phyloP scores from a whole-genome alignment of 2,797 vertebrate genomes.

The Poeciliopsis presidionis region DNA sequence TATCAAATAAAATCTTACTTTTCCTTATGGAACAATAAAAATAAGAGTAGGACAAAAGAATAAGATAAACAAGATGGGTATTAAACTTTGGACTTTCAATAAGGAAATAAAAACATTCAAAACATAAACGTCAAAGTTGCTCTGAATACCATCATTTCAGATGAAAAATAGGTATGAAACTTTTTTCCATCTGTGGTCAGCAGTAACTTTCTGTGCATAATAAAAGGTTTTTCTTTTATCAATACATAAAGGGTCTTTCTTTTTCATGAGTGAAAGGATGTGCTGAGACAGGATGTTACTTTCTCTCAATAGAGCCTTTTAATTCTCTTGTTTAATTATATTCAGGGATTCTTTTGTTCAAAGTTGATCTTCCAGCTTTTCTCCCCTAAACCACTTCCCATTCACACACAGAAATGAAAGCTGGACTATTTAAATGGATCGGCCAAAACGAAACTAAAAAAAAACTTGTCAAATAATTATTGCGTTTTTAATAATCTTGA shows the following conservation, averaged over 20 bases:
- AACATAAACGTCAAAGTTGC: constrained; percentile 5
- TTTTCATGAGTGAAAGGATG: constrained; percentile 60
- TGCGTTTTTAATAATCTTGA: constrained; percentile 47
- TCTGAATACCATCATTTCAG: constrained; percentile 52
- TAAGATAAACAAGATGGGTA: neutral
- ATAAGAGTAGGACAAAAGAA: neutral
- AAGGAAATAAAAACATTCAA: constrained; percentile 15
- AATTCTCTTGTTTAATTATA: constrained; percentile 75
- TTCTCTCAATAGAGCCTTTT: constrained; percentile 55
- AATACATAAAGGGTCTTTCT: constrained; percentile 39
- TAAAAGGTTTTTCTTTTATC: constrained; percentile 64
- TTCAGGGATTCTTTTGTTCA: constrained; percentile 70
- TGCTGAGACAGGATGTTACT: constrained; percentile 74
- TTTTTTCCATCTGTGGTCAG: constrained; percentile 49
- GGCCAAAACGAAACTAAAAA: constrained; percentile 66
- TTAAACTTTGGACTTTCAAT: constrained; percentile 16
- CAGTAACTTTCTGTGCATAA: constrained; percentile 29
- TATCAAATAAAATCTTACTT: neutral
- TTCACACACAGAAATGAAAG: constrained; percentile 42
- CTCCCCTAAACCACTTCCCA: constrained; percentile 46
- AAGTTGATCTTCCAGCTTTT: constrained; percentile 65
- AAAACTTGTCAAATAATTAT: constrained; percentile 36
- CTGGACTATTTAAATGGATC: constrained; percentile 55
- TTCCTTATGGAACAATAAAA: neutral
- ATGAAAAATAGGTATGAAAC: constrained; percentile 59